Conservation (phyloP, 2,113 vertebrate species). For the Hyaena hyaena region DNA sequence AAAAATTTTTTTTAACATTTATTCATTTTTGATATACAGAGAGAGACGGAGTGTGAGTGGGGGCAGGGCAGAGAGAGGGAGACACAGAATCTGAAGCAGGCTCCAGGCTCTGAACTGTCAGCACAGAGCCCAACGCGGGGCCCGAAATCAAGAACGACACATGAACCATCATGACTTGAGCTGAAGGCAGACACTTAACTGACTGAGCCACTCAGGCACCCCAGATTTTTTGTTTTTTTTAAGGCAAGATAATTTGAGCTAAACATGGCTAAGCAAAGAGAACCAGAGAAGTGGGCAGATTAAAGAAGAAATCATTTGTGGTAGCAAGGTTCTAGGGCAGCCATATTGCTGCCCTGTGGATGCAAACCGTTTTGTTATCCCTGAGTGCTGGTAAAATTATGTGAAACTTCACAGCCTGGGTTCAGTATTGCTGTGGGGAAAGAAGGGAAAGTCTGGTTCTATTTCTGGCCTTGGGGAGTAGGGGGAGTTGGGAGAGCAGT, state of each 20-base stretch:
- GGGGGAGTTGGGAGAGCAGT: not conserved
- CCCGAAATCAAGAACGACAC: too few species aligned
- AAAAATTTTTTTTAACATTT: too few species aligned
- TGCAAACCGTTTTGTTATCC: not conserved
- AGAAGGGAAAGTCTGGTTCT: not conserved
- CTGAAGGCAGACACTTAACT: too few species aligned
- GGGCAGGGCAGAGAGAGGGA: too few species aligned
- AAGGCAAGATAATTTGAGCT: not conserved
- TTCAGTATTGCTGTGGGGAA: not conserved
- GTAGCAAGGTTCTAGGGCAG: not conserved
- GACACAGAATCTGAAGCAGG: too few species aligned
- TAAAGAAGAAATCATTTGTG: not conserved
- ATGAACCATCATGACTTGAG: too few species aligned
- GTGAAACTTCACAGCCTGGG: not conserved
- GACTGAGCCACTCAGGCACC: not conserved
- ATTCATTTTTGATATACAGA: too few species aligned
- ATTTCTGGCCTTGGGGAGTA: not conserved
- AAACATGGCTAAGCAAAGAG: not conserved
- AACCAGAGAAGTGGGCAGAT: not conserved
- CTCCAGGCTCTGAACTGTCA: too few species aligned
- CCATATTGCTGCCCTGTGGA: not conserved
- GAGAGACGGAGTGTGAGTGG: too few species aligned
- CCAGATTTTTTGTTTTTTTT: not conserved
- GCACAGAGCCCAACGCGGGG: too few species aligned
- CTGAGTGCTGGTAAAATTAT: not conserved